phyloP scores from a whole-genome alignment of 2,888 invertebrate species.

The Gandaritis pyraliata region DNA sequence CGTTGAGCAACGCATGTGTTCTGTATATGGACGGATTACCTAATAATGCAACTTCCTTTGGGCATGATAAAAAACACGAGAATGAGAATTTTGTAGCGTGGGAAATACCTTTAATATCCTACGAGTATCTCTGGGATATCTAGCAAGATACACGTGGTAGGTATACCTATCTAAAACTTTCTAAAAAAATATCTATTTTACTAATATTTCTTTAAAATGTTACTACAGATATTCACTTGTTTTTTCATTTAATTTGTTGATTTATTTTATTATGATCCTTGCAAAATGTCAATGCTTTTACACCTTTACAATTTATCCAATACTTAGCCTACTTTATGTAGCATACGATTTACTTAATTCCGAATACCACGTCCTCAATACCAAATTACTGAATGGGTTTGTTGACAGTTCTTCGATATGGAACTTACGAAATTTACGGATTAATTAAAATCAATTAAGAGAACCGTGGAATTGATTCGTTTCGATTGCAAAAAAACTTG shows the following conservation, averaged over 20 bases:
- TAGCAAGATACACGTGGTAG: too few relatives aligned
- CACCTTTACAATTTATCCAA: slow-evolving; percentile 14
- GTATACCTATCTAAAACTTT: too few relatives aligned
- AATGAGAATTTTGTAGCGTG: slow-evolving; percentile 18
- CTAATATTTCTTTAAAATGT: too few relatives aligned
- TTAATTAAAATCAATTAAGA: slow-evolving; percentile 37
- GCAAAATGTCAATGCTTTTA: slow-evolving; percentile 23
- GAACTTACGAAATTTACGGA: slow-evolving; percentile 33
- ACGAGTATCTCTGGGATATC: too few relatives aligned
- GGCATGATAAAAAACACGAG: slow-evolving; percentile 22
- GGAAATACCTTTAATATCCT: slow-evolving; percentile 1
- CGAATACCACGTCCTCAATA: slow-evolving; percentile 47
- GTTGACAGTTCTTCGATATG: slow-evolving; percentile 37
- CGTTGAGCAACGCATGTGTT: slow-evolving; percentile 48
- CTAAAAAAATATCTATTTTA: too few relatives aligned
- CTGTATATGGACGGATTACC: slow-evolving; percentile 52
- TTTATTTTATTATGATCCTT: slow-evolving; percentile 13
- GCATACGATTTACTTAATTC: slow-evolving; percentile 44
- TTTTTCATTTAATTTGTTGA: slow-evolving; percentile 1
- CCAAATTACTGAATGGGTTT: slow-evolving; percentile 32
- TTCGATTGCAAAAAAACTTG: slow-evolving; percentile 20
- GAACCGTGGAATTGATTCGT: slow-evolving; percentile 31
- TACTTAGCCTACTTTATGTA: slow-evolving; percentile 38
- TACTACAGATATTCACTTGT: too few relatives aligned
- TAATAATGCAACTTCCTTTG: slow-evolving; percentile 39